These are phyloP conservation scores for Odontomyia ornata DNA, from an alignment of 2,888 invertebrate genomes.

Conservation along the genomic window DNA sequence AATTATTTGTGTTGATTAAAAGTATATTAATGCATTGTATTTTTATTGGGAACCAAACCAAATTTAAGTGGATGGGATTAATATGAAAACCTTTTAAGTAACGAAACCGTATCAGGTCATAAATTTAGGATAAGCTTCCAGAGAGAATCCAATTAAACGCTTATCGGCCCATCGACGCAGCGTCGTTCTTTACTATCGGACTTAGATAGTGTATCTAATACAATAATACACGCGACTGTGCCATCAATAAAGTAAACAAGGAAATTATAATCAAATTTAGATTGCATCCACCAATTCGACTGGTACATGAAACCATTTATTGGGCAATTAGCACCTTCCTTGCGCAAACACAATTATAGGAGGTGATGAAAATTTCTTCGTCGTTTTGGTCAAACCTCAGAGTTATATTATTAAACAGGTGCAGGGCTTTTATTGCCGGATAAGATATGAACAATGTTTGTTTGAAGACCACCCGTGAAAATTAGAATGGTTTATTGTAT, in stretches of 20 bases:
- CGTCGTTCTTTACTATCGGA: constrained; percentile 17
- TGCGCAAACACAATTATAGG: background rate
- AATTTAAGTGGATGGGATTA: background rate
- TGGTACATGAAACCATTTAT: constrained; percentile 43
- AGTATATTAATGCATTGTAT: background rate
- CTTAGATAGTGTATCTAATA: constrained; percentile 13
- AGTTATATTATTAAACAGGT: background rate
- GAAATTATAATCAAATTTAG: constrained; percentile 22
- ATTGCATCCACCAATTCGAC: constrained; percentile 8
- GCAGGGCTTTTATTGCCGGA: constrained; percentile 7
- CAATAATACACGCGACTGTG: constrained; percentile 16
- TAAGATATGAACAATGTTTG: constrained; percentile 6
- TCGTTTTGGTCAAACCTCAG: background rate
- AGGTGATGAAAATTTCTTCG: background rate
- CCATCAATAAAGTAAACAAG: constrained; percentile 31
- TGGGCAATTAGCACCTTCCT: constrained; percentile 31
- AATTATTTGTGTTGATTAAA: background rate
- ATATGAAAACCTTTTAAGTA: background rate
- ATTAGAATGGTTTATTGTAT: background rate
- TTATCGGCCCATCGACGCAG: background rate
- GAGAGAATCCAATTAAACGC: constrained; percentile 24
- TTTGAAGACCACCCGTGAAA: background rate
- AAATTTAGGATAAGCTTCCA: background rate
- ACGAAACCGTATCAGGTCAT: background rate
- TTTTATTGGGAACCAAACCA: background rate